Base-by-base conservation (phyloP, 2,888 invertebrate species). In the Himalopsyche anomala region DNA sequence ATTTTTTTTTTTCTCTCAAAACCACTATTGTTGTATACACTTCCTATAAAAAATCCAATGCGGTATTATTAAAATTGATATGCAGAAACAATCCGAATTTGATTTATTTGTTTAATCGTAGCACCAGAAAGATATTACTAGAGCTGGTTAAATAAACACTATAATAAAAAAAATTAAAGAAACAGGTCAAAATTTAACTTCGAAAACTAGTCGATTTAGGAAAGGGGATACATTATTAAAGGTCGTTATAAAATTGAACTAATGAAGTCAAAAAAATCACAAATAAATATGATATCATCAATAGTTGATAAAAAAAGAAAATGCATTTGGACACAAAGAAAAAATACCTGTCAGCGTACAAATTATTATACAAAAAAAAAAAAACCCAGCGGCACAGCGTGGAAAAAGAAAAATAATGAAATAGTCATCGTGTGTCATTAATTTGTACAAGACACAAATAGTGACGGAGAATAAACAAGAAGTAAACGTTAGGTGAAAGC, bases 361-460 rank as follows among this genome's bases (percentile, higher is more conserved):
- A 1, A 62, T 62, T 62, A 62, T 19, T 62, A 62, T 62, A 62
- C 51, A n/a, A n/a, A 51, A 12, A 51, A 62, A 28, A 28, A 19
- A 62, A 19, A 62, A 19, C 56, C 28, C 56, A 62, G 8, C 56
- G 56, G 56, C 19, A 62, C 56, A 15, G 51, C 56, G 28, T 19
- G 56, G n/a, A 62, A 62, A 62, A 5, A 62, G 56, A 62, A 62
- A 62, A 62, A 62, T 55, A 62, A 62, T 62, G 55, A 55, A 62
- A n/a, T n/a, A 62, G 56, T 62, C 56, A 62, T 62, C 56, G 56
- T 62, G 28, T 62, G 56, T 62, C 56, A 62, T 62, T 62, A 62
- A 62, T 62, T 62, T 62, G 56, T n/a, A 62, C 56, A 62, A 62
- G 56, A 62, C 56, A 62, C 56, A 62, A 62, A 62, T 62, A 62